Evolutionary conservation across 2,797 vertebrate species (phyloP).

Genomic region (Tangara arthus): DNA sequence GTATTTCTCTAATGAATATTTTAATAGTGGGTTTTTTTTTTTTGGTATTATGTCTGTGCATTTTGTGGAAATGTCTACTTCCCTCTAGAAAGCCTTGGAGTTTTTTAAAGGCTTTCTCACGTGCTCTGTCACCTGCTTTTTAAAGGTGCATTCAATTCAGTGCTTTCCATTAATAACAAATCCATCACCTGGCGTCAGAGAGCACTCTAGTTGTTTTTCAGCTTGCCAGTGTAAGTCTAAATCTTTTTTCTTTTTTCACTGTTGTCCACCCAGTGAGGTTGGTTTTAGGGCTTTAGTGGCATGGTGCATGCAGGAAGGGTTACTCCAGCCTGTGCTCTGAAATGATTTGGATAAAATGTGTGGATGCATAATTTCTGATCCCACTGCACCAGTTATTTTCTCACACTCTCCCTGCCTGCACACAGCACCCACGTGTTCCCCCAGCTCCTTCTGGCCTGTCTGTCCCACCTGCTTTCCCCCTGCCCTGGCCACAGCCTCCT

Average conservation of each 20-base stretch:
- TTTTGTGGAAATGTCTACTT: not conserved
- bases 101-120: not conserved
- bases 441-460: slow-evolving; percentile 20
- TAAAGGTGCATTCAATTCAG: not conserved
- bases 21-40: not conserved
- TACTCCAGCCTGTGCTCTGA: not conserved
- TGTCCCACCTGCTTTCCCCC: not conserved
- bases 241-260: not conserved
- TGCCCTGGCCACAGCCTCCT: not conserved
- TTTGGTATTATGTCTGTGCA: not conserved
- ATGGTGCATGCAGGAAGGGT: not conserved
- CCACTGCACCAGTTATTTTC: not conserved
- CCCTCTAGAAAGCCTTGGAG: not conserved
- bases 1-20: not conserved
- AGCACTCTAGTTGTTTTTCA: not conserved
- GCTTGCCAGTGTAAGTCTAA: not conserved
- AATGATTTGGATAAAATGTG: not conserved
- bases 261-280: not conserved
- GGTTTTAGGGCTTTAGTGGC: not conserved
- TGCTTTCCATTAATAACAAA: not conserved
- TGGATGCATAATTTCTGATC: slow-evolving; percentile 1
- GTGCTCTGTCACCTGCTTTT: not conserved
- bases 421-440: not conserved
- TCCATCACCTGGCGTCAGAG: not conserved
- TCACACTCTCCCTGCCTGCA: not conserved